Evolutionary conservation across 2,888 invertebrate genomes (phyloP), one percentile per base, ranked within the genome.

Genomic region (Megastigmus dorsalis): DNA sequence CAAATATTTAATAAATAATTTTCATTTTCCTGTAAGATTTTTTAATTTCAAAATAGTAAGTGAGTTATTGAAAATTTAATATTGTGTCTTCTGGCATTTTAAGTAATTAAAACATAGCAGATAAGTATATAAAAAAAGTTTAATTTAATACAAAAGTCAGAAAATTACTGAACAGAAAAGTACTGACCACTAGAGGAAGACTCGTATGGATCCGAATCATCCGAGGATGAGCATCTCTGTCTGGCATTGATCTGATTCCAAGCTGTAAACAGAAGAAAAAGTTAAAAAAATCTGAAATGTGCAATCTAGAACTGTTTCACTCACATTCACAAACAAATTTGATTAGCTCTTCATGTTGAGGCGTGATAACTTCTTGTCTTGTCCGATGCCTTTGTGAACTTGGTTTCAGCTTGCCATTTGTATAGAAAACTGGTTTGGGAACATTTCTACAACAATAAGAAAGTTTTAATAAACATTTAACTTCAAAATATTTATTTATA

Each of bases 301-400:
- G 20, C 9, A 36, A 55, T 9, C 33, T 9, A 48, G n/a, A 3
- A 50, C 33, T n/a, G 10, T 28, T 62, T n/a, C 9, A 83, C 84
- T 93, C 90, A 96, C 95, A 95, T 88, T 95, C 95, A 88, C 94
- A 93, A 83, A 96, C 93, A 89, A 92, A 96, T 90, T 93, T 93
- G 84, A 96, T 94, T 80, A 96, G 93, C 90, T 95, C 95, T 85
- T 95, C 95, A 85, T 96, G 95, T 83, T 95, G 94, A 69, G 95
- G 95, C 74, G 92, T 91, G 78, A 93, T 91, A 60, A 89, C 89
- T 85, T 92, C 92, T 79, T 92, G 88, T 45, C 73, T 73, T 88
- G 91, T 88, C 88, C 91, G 85, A 82, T 90, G 91, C 88, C 87
- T 91, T 88, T 86, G 91, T 84, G 91, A 91, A 90, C 88, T 90